Base-by-base conservation (phyloP, 2,113 vertebrate genomes). In the Hyperopisus bebe region DNA sequence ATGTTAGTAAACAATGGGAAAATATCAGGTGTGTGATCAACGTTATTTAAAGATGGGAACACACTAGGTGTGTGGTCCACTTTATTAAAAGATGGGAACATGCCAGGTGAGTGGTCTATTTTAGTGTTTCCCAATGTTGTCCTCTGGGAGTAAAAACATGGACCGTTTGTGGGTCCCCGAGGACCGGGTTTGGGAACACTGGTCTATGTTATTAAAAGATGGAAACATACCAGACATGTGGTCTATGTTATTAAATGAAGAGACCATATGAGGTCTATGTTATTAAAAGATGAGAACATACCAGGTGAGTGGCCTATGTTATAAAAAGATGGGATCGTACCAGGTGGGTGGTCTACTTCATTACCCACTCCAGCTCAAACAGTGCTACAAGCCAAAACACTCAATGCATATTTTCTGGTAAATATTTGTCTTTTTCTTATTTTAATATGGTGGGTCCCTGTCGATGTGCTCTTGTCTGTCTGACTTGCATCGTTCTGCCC, bases 261-360 rank as follows among this genome's bases (percentile, higher is more conserved):
- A 3, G 2, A 1, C 9, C 31, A 86, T 90, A 87, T 95, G 55
- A 94, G 80, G 35, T 21, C 35, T 46, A 19, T 15, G 1, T n/a
- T 9, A 62, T n/a, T 62, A 62, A 62, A 62, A 62, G 2, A 1
- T 27, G 11, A 4, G 3, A 1, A 13, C 27, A 80, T 90, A 87
- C n/a, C 90, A 7, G 91, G 94, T 94, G 55, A 94, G 93, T 11
- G 82, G 19, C 10, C 17, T 47, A 21, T 19, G 19, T 10, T 46
- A n/a, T 62, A n/a, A n/a, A 62, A 62, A 62, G 1, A 1, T 27
- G 10, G 2, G 3, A 1, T 6, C 21, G 86, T 90, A 86, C 39
- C 90, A 7, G 91, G 94, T 95, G 55, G 93, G 94, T 24, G 44
- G 21, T 11, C 21, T 48, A 24, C 44, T 31, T 70, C n/a, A 31